Base-by-base conservation (phyloP, 2,113 vertebrate genomes). In the Corythornis madagascariensis region DNA sequence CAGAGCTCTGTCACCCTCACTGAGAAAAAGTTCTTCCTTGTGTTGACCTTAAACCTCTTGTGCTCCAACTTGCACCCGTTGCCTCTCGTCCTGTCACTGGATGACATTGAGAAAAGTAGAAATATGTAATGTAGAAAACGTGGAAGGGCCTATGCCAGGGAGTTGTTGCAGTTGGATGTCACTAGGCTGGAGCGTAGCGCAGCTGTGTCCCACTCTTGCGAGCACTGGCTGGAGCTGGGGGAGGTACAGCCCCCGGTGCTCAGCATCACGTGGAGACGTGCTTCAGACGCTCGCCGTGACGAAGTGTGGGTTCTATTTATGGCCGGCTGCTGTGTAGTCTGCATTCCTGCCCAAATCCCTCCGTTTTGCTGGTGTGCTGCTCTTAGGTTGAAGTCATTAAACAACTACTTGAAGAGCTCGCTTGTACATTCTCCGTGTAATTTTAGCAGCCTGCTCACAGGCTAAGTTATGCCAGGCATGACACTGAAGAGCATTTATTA, bases 401-500 rank as follows among this genome's bases (percentile, higher is more conserved):
- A 47, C 84, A 79, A 4, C 64, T 90, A 57, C 88, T 94, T 81
- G 78, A 92, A 88, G 74, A 89, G 86, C 79, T 90, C 9, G 1
- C 82, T 90, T 75, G 64, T 43, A 73, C 91, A 82, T 96, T 96
- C 93, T 86, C 55, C 7, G 11, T 97, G 87, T 94, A 95, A 96
- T 97, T 97, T 97, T 97, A 97, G 96, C 88, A 94, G 45, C 38
- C 86, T 83, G 96, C 96, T 93, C 93, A 71, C 69, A 95, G 95
- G 84, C 89, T 88, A 79, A 90, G 93, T 76, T 95, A 96, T 97
- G 97, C 97, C 96, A 97, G 96, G 97, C 96, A 97, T 97, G 97
- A 96, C 96, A 83, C 86, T 96, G 97, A 98, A 97, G 97, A 97
- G 94, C 74, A 97, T 97, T 98, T 98, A 89, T 94, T 95, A 98